Percentiles rank a stretch among this genome's conserved stretches.
Evolutionary conservation across 2,888 invertebrate genomes (phyloP).

Genomic region (Philopedon plagiatum): DNA sequence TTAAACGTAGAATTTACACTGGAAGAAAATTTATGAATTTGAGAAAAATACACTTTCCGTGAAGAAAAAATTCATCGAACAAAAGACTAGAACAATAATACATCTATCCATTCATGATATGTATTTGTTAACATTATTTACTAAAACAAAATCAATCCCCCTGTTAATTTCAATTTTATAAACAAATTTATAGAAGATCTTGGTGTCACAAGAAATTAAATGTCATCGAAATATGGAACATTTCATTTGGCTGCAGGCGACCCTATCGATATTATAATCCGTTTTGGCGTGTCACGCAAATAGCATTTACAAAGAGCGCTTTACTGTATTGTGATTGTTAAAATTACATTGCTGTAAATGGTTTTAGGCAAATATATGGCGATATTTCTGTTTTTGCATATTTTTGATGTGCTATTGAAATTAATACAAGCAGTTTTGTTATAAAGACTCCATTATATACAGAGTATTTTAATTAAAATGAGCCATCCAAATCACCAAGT

Average conservation of each 20-base stretch:
- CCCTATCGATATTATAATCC: constrained; percentile 14
- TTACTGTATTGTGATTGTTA: neutral
- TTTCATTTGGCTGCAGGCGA: constrained; percentile 3
- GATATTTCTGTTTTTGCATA: too few relatives aligned
- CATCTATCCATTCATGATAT: too few relatives aligned
- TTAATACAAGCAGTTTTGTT: too few relatives aligned
- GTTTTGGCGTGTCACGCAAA: neutral
- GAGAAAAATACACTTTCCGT: too few relatives aligned
- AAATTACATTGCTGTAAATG: neutral
- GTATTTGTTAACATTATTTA: neutral
- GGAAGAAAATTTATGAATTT: too few relatives aligned
- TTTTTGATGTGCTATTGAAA: too few relatives aligned
- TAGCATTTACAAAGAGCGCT: neutral
- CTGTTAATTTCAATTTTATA: neutral
- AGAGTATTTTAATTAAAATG: too few relatives aligned
- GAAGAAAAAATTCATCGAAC: too few relatives aligned
- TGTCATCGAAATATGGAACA: constrained; percentile 5
- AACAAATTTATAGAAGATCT: neutral
- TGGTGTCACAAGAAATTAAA: constrained; percentile 12
- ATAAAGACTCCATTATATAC: too few relatives aligned
- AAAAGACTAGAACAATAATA: too few relatives aligned
- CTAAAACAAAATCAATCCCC: neutral
- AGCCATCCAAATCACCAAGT: too few relatives aligned
- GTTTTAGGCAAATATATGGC: neutral
- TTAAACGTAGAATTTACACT: too few relatives aligned